phyloP scores from a whole-genome alignment of 2,888 invertebrate species.

The Agonopterix alstromeriana region DNA sequence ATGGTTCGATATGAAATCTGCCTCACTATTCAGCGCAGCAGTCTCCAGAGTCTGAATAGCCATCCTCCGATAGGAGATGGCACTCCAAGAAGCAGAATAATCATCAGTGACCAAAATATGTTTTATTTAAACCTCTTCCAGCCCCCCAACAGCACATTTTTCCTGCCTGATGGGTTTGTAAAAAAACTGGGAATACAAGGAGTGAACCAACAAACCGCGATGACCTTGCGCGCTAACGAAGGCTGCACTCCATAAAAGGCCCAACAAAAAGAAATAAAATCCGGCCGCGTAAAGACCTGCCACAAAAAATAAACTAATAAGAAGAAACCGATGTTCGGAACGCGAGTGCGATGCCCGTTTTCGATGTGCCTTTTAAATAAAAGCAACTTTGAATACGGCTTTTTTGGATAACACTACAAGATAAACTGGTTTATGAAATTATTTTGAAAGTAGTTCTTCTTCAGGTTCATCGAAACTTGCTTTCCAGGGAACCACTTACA shows the following conservation, averaged over 20 bases:
- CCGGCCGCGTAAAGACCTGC: conserved; percentile 55
- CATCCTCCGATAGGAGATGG: no score
- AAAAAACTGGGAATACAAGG: neutral
- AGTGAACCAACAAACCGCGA: conserved; percentile 29
- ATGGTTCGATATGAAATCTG: no score
- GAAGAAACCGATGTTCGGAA: conserved; percentile 40
- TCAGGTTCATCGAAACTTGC: no score
- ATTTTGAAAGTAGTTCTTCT: no score
- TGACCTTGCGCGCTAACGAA: conserved; percentile 73
- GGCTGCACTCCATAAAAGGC: conserved; percentile 61
- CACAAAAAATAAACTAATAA: conserved; percentile 63
- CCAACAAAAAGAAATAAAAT: conserved; percentile 55
- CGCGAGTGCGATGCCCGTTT: neutral
- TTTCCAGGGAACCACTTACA: no score
- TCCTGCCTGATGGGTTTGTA: no score
- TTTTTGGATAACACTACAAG: no score
- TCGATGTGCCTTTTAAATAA: neutral
- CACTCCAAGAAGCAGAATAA: neutral
- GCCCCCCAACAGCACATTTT: no score
- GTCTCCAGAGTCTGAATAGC: no score
- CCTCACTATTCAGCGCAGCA: no score
- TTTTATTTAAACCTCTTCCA: conserved; percentile 9
- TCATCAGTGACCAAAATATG: conserved; percentile 10
- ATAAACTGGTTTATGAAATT: no score
- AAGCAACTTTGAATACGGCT: no score